Conservation (phyloP, 2,797 vertebrate species). For the Pseudomugil gertrudae region DNA sequence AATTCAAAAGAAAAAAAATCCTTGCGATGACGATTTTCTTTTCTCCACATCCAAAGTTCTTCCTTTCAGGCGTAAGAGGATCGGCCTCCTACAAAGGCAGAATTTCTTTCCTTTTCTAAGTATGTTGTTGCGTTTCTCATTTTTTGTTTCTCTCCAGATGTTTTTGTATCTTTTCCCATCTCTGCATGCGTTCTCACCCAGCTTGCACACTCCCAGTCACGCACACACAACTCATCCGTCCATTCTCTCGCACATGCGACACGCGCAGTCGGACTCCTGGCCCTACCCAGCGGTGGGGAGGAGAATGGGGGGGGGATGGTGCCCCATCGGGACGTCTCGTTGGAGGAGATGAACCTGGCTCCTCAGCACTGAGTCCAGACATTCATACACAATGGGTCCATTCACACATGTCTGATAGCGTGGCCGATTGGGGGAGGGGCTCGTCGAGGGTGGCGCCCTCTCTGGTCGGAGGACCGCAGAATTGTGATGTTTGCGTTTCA, state of each 20-base stretch:
- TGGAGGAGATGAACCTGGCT: slow-evolving; percentile 90
- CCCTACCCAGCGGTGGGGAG: slow-evolving; percentile 83
- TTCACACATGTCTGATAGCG: slow-evolving; percentile 90
- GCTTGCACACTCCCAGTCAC: slow-evolving; percentile 80
- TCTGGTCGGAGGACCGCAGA: slow-evolving; percentile 88
- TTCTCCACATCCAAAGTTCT: slow-evolving; percentile 72
- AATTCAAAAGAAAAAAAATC: slow-evolving; percentile 74
- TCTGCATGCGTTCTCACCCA: slow-evolving; percentile 94
- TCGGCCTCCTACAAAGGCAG: slow-evolving; percentile 88
- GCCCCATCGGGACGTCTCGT: slow-evolving; percentile 71
- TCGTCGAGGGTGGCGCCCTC: slow-evolving; percentile 71
- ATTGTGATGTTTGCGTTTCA: slow-evolving; percentile 86
- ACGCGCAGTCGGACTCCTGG: slow-evolving; percentile 87
- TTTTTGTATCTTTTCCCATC: slow-evolving; percentile 67
- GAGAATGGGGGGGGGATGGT: slow-evolving; percentile 80
- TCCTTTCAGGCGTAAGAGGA: slow-evolving; percentile 81
- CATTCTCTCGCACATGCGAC: slow-evolving; percentile 83
- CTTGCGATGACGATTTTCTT: slow-evolving; percentile 83
- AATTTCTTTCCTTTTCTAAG: slow-evolving; percentile 76
- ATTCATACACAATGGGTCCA: slow-evolving; percentile 93
- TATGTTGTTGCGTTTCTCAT: slow-evolving; percentile 66
- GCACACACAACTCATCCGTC: slow-evolving; percentile 86
- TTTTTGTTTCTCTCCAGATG: slow-evolving; percentile 77
- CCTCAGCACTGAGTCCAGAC: slow-evolving; percentile 90
- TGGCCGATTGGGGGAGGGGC: slow-evolving; percentile 85